Percentiles rank a stretch among this genome's conserved stretches.
These are phyloP conservation scores for Bellardia pandia DNA, from an alignment of 2,888 invertebrate genomes.

Conservation along the genomic window DNA sequence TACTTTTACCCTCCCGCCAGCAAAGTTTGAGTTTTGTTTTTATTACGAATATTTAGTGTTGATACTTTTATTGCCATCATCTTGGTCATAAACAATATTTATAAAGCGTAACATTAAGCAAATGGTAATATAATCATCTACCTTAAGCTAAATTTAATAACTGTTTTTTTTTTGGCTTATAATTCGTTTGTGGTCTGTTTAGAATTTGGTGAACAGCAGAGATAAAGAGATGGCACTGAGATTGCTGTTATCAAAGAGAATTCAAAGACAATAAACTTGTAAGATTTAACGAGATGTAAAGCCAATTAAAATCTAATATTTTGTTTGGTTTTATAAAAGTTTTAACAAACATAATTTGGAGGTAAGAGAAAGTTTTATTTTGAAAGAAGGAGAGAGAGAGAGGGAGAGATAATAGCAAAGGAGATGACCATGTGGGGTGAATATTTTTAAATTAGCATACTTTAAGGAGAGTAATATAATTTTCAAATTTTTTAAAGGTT, in stretches of 20 bases:
- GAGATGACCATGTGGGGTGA: too few species aligned
- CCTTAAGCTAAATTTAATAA: slow-evolving; percentile 23
- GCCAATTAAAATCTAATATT: slow-evolving; percentile 66
- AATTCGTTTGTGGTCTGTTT: background rate
- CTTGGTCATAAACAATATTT: slow-evolving; percentile 55
- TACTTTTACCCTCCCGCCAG: too few species aligned
- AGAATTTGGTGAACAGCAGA: background rate
- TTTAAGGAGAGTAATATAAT: too few species aligned
- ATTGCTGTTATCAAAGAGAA: slow-evolving; percentile 8
- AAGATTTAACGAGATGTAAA: slow-evolving; percentile 63
- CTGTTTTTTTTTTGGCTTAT: background rate
- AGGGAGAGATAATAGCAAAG: too few species aligned
- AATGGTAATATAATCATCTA: slow-evolving; percentile 58
- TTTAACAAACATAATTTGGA: background rate
- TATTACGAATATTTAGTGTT: slow-evolving; percentile 25
- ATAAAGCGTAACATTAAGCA: slow-evolving; percentile 46
- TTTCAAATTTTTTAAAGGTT: too few species aligned
- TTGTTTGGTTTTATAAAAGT: background rate
- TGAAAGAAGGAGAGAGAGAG: too few species aligned
- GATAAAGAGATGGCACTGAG: background rate
- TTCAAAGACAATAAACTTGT: slow-evolving; percentile 15
- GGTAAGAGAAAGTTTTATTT: too few species aligned
- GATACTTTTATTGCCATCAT: slow-evolving; percentile 30
- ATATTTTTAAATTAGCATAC: too few species aligned
- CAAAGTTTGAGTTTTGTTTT: background rate